Percentiles rank a stretch among this genome's conserved stretches.
Evolutionary conservation across 1,140 invertebrate genomes (phyloP).

Genomic region (Parapsyche elsis): DNA sequence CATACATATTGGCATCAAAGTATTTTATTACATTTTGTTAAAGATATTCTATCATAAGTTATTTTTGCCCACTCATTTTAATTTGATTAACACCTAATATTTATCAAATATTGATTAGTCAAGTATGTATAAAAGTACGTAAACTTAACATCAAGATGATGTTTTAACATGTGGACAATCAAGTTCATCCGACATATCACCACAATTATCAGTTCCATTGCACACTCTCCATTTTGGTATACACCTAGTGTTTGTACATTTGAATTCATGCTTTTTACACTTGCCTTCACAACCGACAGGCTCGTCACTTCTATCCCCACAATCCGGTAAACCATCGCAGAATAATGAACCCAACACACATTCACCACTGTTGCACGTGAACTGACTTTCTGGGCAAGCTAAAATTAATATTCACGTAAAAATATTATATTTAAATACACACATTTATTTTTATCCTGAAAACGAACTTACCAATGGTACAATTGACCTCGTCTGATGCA

Average conservation of each 20-base stretch:
- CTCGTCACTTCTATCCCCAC: conserved; percentile 85
- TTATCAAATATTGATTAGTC: no score
- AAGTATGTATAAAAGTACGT: no score
- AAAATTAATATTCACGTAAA: conserved; percentile 37
- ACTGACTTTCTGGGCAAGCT: conserved; percentile 65
- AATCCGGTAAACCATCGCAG: conserved; percentile 87
- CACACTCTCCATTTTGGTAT: conserved; percentile 68
- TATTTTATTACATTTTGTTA: not conserved
- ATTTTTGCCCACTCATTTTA: not conserved
- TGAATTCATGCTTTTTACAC: conserved; percentile 62
- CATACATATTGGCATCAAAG: not conserved
- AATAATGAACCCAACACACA: conserved; percentile 85
- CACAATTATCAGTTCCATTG: conserved; percentile 73
- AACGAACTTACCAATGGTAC: conserved; percentile 71
- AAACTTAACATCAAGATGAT: conserved; percentile 25
- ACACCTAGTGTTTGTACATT: conserved; percentile 72
- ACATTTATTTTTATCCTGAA: not conserved
- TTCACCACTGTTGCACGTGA: conserved; percentile 70
- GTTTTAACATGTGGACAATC: conserved; percentile 65
- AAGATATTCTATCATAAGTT: not conserved
- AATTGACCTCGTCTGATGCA: conserved; percentile 82
- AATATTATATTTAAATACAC: not conserved
- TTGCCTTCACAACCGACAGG: conserved; percentile 74
- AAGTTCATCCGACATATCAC: conserved; percentile 72
- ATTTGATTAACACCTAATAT: no score